A percentile compares a stretch with the other conserved stretches of the same genome.
Conservation (phyloP, 2,113 vertebrate species). For the Clupea harengus region DNA sequence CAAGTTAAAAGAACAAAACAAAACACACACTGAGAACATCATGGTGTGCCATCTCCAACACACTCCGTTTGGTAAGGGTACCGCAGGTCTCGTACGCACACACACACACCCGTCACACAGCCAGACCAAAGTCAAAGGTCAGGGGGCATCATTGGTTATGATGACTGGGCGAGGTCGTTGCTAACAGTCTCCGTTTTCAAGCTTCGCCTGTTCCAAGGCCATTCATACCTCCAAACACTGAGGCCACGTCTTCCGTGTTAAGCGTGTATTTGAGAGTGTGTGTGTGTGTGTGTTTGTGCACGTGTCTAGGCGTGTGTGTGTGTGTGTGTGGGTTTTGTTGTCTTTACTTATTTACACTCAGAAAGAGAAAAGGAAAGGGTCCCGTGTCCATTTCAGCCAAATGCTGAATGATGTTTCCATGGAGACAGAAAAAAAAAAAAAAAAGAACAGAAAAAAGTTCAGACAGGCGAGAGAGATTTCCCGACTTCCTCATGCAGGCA, state of each 20-base stretch:
- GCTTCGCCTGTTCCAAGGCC: slow-evolving; percentile 23
- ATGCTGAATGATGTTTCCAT: neutral
- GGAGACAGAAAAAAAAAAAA: neutral
- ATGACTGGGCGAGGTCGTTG: neutral
- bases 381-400: neutral
- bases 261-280: neutral
- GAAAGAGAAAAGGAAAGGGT: neutral
- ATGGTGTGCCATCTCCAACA: neutral
- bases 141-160: neutral
- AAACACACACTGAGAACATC: neutral
- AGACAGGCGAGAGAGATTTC: neutral
- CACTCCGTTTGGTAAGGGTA: slow-evolving; percentile 12
- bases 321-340: neutral
- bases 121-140: neutral
- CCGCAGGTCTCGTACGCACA: neutral
- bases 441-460: neutral
- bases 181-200: neutral
- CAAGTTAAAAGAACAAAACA: neutral
- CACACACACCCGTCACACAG: neutral
- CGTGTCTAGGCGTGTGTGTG: slow-evolving; percentile 18
- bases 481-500: slow-evolving; percentile 5
- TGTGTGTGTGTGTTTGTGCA: neutral
- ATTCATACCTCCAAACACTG: neutral
- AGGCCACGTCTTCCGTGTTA: neutral
- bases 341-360: neutral